Conservation (phyloP, 2,888 invertebrate species). For the Galerucella calmariensis region DNA sequence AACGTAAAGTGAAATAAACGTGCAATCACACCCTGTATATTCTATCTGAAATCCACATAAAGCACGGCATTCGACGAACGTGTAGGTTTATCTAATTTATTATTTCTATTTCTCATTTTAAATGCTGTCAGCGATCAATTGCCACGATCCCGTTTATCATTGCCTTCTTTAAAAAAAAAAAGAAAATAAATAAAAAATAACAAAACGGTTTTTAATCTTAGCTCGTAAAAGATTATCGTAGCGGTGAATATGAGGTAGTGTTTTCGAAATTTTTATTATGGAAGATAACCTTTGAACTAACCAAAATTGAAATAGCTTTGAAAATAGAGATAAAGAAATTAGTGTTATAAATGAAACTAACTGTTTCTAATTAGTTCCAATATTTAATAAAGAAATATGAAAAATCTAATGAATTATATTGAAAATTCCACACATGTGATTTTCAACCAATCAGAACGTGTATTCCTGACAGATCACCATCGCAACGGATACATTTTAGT, state of each 20-base stretch:
- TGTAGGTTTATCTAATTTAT: conserved; percentile 32
- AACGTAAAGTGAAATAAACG: not conserved
- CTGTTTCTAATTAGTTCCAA: too few species aligned
- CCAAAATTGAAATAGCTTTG: not conserved
- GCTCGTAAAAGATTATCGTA: conserved; percentile 19
- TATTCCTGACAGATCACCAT: too few species aligned
- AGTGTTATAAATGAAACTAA: not conserved
- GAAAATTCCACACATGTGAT: too few species aligned
- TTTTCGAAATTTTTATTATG: not conserved
- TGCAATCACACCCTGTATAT: conserved; percentile 18
- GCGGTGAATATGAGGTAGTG: conserved; percentile 8
- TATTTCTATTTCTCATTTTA: conserved; percentile 15
- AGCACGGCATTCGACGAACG: conserved; percentile 17
- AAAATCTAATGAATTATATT: too few species aligned
- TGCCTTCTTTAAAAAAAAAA: conserved; percentile 9
- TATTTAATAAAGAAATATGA: too few species aligned
- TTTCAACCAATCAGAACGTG: too few species aligned
- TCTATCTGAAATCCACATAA: conserved; percentile 11
- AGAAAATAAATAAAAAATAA: not conserved
- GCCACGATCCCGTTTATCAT: conserved; percentile 27
- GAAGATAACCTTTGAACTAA: not conserved
- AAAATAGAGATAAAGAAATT: not conserved
- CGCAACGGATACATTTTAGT: too few species aligned
- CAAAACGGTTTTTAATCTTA: conserved; percentile 3
- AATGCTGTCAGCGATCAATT: conserved; percentile 24